These are phyloP conservation scores for Tragopan temminckii DNA, from an alignment of 2,797 vertebrate genomes.

Conservation along the genomic window DNA sequence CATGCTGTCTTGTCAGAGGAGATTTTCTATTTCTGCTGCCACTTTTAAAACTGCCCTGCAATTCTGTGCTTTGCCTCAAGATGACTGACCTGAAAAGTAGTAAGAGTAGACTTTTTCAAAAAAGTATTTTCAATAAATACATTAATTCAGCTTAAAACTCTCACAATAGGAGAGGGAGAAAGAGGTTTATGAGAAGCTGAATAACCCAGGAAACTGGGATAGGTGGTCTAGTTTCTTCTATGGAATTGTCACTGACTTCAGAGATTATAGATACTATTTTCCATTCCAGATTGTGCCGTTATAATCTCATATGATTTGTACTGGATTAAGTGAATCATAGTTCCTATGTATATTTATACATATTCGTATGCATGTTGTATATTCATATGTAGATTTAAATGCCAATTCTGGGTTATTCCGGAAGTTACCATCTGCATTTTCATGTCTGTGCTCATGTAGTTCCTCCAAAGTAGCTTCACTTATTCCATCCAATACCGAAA, in stretches of 20 bases:
- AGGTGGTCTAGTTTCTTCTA: background rate
- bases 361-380: background rate
- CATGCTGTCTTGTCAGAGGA: background rate
- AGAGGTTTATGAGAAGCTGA: background rate
- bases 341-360: background rate
- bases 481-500: background rate
- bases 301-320: background rate
- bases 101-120: background rate
- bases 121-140: background rate
- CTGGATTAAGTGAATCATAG: background rate
- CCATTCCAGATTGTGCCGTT: background rate
- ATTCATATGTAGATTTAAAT: too few species aligned
- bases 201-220: background rate
- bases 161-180: background rate
- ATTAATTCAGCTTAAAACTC: background rate
- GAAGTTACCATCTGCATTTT: background rate
- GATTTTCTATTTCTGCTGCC: background rate
- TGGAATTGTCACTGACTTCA: accelerated
- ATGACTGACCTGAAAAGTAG: background rate
- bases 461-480: background rate
- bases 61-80: background rate
- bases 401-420: background rate
- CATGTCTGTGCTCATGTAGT: background rate
- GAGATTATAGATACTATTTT: background rate
- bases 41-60: background rate